Conservation (phyloP, 2,113 vertebrate species). For the Syngnathus scovelli region DNA sequence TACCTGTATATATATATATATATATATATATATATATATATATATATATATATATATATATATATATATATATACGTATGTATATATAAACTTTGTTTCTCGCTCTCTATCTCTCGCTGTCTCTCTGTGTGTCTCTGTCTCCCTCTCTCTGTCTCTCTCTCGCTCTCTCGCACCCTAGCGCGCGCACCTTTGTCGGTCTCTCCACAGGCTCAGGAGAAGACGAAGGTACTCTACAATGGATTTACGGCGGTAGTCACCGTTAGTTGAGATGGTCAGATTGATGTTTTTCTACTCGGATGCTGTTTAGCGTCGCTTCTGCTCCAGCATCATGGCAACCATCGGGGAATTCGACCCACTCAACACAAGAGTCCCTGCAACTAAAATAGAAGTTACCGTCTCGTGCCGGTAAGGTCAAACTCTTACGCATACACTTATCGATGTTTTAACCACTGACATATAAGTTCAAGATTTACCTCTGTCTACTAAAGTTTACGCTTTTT, state of each 20-base stretch:
- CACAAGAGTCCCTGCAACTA: constrained; percentile 87
- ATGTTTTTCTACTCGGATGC: constrained; percentile 19
- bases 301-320: constrained; percentile 12
- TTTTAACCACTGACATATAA: background rate
- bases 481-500: constrained; percentile 5
- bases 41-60: no score
- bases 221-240: constrained; percentile 46
- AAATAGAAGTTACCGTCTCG: constrained; percentile 90
- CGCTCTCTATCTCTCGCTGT: background rate
- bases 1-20: no score
- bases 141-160: no score
- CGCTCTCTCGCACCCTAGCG: background rate
- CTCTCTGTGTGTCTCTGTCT: background rate
- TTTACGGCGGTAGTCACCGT: constrained; percentile 28
- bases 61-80: background rate
- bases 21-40: no score
- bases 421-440: background rate
- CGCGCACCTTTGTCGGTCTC: background rate
- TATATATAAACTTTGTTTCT: background rate
- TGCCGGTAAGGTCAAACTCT: constrained; percentile 77
- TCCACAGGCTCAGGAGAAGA: constrained; percentile 5
- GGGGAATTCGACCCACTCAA: constrained; percentile 79
- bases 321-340: constrained; percentile 80
- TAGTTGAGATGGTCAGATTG: constrained; percentile 25
- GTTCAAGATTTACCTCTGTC: background rate